Base-by-base conservation (phyloP, 2,888 invertebrate genomes). In the Priocnemis perturbator region DNA sequence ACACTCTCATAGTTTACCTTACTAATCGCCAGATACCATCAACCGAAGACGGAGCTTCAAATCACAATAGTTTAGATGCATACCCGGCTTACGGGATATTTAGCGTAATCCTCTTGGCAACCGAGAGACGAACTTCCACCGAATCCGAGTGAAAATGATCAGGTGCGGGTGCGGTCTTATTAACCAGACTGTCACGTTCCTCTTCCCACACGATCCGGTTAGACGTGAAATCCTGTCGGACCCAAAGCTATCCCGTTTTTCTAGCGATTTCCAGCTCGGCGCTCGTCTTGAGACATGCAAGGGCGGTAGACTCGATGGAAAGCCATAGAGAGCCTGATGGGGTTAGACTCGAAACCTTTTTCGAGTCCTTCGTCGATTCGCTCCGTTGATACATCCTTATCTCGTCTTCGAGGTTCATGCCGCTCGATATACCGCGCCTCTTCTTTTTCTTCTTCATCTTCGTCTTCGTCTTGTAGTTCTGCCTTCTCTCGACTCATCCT, bases 281-380 rank as follows among this genome's bases (percentile, higher is more conserved):
- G 50, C 50, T 19, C 50, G 50, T 4, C 50, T 50, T 50, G 50
- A 50, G 50, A 50, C 19, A 19, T 19, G 50, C 50, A 19, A 19
- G 21, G 56, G 45, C 44, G 55, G 14, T 37, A 63, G 56, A 56
- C 45, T 47, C 63, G 56, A 45, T 26, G 26, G 48, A 63, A 11
- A 0, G 53, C n/a, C 15, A 30, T 19, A 37, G 20, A 17, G 19
- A 61, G 20, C 11, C 20, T 20, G 26, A 50, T 56, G 48, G 44
- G 57, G 15, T 61, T 52, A 55, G 37, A 37, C 14, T 37, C 37
- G 37, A 11, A 37, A 37, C 37, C 37, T 37, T 26, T 26, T 26
- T 26, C 26, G 26, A 26, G 19, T 15, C 45, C 20, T 21, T 3
- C n/a, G 62, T 26, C 26, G 64, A 48, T 64, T 14, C 14, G 47